Percentiles rank a stretch among this genome's conserved stretches.
Conservation (phyloP, 1,140 invertebrate genomes). For the Trachymyrmex septentrionalis region DNA sequence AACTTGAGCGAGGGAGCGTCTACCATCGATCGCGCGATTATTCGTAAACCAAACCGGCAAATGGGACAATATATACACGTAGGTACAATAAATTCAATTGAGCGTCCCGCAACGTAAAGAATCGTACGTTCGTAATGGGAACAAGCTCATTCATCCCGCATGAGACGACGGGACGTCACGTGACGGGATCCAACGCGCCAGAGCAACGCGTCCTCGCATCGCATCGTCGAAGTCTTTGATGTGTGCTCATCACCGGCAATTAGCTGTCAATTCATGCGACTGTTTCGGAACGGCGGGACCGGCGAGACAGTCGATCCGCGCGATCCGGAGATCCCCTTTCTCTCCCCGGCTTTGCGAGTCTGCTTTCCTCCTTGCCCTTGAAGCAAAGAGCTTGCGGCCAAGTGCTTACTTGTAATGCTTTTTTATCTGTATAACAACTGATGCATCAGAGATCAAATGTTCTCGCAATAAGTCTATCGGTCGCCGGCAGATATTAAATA, state of each 20-base stretch:
- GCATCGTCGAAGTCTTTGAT: conserved; percentile 74
- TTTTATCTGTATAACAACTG: conserved; percentile 12
- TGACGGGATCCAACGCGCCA: conserved; percentile 34
- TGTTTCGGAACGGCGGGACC: conserved; percentile 60
- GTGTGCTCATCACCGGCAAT: conserved; percentile 74
- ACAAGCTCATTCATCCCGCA: conserved; percentile 77
- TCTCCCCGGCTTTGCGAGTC: not conserved
- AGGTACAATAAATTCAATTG: conserved; percentile 75
- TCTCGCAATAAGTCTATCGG: not conserved
- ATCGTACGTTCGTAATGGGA: conserved; percentile 75
- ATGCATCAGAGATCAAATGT: conserved; percentile 9
- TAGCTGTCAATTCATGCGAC: conserved; percentile 73
- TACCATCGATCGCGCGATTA: conserved; percentile 67
- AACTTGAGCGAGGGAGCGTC: not conserved
- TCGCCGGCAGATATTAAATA: conserved; percentile 4
- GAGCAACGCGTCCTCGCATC: conserved; percentile 35
- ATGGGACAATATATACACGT: conserved; percentile 34
- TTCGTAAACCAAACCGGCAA: conserved; percentile 34
- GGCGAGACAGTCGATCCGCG: not conserved
- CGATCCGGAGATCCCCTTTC: not conserved
- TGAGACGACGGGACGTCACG: conserved; percentile 76
- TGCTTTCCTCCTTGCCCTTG: not conserved
- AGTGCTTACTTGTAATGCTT: not conserved
- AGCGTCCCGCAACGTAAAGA: conserved; percentile 61
- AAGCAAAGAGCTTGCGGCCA: not conserved